Conservation (phyloP, 1,140 invertebrate species). For the Drosophila grimshawi region DNA sequence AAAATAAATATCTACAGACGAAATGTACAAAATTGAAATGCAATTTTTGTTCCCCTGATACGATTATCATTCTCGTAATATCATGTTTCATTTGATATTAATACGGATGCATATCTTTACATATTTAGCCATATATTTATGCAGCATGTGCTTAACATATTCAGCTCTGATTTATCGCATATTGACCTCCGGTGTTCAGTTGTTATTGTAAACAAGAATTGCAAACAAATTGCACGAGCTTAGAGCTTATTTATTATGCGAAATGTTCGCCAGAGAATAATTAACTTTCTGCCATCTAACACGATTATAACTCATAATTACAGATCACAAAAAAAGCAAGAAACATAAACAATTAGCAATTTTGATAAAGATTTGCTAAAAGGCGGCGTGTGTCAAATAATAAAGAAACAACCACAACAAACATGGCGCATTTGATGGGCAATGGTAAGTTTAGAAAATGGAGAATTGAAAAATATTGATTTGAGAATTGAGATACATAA, state of each 20-base stretch:
- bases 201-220: not conserved
- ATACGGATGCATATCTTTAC: not conserved
- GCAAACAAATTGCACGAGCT: not conserved
- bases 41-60: too few species aligned
- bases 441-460: conserved; percentile 20
- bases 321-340: not conserved
- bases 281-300: not conserved
- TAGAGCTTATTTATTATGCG: not conserved
- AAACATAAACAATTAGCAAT: not conserved
- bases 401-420: not conserved
- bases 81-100: not conserved
- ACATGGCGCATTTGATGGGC: conserved; percentile 12
- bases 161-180: conserved; percentile 15
- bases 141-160: conserved; percentile 6
- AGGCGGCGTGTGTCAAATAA: not conserved
- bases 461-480: not conserved
- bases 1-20: too few species aligned
- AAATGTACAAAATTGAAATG: too few species aligned
- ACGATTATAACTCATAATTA: not conserved
- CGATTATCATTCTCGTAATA: too few species aligned
- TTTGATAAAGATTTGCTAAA: not conserved
- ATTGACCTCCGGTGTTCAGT: conserved; percentile 13
- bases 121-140: too few species aligned
- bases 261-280: not conserved
- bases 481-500: conserved; percentile 24